phyloP scores from a whole-genome alignment of 2,113 vertebrate genomes.

The Brienomyrus longianalis region DNA sequence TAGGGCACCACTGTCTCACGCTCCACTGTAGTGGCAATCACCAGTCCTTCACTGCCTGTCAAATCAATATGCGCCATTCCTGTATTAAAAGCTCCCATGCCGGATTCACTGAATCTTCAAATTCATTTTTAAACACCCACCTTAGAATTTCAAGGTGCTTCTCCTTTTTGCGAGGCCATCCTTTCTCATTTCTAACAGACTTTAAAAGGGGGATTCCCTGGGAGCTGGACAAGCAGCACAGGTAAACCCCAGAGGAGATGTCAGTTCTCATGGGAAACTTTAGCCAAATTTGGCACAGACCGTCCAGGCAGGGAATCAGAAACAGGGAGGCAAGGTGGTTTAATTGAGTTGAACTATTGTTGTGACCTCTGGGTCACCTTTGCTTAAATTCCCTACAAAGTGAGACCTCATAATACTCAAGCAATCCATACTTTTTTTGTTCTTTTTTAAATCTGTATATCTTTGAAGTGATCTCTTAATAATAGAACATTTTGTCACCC shows the following conservation, averaged over 20 bases:
- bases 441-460: not conserved
- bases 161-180: not conserved
- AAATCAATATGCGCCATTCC: not conserved
- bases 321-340: not conserved
- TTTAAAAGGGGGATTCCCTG: not conserved
- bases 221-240: not conserved
- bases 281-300: not conserved
- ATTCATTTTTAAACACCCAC: not conserved
- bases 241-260: not conserved
- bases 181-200: not conserved
- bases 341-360: slow-evolving; percentile 18
- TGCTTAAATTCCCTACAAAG: not conserved
- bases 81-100: not conserved
- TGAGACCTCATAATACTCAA: not conserved
- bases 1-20: not conserved
- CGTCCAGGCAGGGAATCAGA: not conserved
- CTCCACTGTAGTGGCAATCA: not conserved
- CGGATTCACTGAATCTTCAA: not conserved
- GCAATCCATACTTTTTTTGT: not conserved
- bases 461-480: not conserved
- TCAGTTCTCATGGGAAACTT: not conserved
- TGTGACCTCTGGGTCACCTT: slow-evolving; percentile 1
- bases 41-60: not conserved
- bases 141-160: not conserved
- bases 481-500: not conserved